Evolutionary conservation across 2,113 vertebrate genomes (phyloP).

Genomic region (Sitta europaea): DNA sequence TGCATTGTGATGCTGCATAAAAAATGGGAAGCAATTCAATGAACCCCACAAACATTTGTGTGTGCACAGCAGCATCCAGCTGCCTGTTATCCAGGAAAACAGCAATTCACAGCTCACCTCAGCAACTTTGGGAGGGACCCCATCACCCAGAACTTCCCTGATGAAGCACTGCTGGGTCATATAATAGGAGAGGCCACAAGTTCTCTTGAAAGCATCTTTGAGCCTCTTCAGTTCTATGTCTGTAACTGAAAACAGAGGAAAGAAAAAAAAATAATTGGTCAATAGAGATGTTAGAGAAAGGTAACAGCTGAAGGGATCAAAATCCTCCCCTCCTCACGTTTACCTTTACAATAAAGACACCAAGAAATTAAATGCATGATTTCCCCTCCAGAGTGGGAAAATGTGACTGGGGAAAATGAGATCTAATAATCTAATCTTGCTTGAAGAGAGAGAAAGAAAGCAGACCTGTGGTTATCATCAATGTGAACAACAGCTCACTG

Average conservation of each 20-base stretch:
- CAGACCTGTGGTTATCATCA: not conserved
- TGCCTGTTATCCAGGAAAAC: not conserved
- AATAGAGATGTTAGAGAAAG: not conserved
- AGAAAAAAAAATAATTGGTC: not conserved
- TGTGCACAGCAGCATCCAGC: not conserved
- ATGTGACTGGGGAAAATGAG: not conserved
- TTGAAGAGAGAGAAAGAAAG: not conserved
- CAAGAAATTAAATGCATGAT: not conserved
- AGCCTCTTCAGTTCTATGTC: constrained; percentile 95
- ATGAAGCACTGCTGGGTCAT: constrained; percentile 98
- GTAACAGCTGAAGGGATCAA: not conserved
- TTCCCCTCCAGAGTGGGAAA: not conserved
- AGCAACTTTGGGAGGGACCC: constrained; percentile 94
- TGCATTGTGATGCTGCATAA: rapidly evolving
- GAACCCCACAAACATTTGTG: rapidly evolving
- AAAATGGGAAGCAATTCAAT: not conserved
- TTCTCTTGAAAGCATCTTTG: constrained; percentile 99
- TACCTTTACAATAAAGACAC: not conserved
- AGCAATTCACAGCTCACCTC: constrained; percentile 79
- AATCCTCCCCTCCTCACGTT: not conserved
- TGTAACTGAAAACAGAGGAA: constrained; percentile 78
- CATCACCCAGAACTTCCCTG: constrained; percentile 95
- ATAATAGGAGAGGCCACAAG: constrained; percentile 92
- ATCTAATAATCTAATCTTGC: not conserved
- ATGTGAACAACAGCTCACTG: not conserved